phyloP scores from a whole-genome alignment of 2,797 vertebrate species.

The Myotis myotis region DNA sequence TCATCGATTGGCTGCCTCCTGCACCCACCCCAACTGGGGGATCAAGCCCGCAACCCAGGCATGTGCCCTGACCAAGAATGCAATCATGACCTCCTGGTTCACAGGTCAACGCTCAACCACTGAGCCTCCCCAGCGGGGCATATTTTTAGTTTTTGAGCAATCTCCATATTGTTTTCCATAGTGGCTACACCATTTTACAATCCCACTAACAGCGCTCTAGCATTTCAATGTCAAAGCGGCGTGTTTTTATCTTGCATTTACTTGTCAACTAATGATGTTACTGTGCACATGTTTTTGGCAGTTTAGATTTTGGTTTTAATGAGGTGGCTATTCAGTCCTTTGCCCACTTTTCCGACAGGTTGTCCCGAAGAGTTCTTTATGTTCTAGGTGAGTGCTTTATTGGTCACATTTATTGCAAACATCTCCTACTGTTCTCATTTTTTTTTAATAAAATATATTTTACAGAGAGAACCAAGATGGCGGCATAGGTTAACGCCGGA shows the following conservation, averaged over 20 bases:
- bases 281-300: background rate
- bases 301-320: background rate
- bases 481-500: too few species aligned
- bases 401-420: background rate
- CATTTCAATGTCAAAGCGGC: background rate
- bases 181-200: background rate
- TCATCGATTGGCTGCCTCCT: too few species aligned
- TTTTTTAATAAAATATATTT: background rate
- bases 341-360: background rate
- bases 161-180: background rate
- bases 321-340: background rate
- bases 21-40: too few species aligned
- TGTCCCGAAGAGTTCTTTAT: constrained; percentile 3
- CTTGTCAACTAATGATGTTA: background rate
- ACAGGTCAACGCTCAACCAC: too few species aligned
- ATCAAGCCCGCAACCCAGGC: too few species aligned
- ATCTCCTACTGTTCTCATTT: constrained; percentile 36
- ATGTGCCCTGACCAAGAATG: too few species aligned
- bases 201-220: background rate
- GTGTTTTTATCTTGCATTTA: constrained; percentile 21
- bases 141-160: constrained; percentile 19
- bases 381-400: background rate
- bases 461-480: too few species aligned
- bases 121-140: too few species aligned
- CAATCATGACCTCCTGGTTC: too few species aligned